Conservation (phyloP, 2,797 vertebrate species). For the Brachyrhaphis roseni region DNA sequence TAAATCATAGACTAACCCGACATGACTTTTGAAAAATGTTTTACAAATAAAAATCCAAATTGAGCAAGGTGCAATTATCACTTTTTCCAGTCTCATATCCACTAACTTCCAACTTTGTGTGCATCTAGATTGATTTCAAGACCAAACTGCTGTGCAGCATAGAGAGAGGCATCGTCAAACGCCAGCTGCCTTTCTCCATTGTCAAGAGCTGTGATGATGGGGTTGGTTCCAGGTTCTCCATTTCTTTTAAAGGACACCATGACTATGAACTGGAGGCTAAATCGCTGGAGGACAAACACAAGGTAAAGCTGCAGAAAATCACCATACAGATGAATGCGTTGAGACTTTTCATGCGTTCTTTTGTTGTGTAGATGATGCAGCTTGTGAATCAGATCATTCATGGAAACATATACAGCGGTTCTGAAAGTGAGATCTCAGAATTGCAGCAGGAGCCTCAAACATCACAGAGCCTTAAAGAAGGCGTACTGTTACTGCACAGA, state of each 20-base stretch:
- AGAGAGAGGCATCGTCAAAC: conserved; percentile 84
- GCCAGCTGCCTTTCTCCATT: conserved; percentile 79
- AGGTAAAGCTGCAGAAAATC: conserved; percentile 59
- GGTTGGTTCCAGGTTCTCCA: conserved; percentile 74
- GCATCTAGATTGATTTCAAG: conserved; percentile 82
- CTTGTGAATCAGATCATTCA: conserved; percentile 83
- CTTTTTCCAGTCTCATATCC: not conserved
- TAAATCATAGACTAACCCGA: not conserved
- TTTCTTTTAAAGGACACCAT: conserved; percentile 77
- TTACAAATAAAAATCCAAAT: not conserved
- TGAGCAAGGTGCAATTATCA: not conserved
- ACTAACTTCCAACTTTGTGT: conserved; percentile 4
- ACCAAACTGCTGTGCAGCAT: conserved; percentile 84
- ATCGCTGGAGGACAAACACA: conserved; percentile 80
- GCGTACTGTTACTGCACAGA: conserved; percentile 78
- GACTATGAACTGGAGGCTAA: conserved; percentile 83
- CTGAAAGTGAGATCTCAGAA: conserved; percentile 37
- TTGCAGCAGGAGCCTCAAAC: conserved; percentile 26
- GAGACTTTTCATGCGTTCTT: not conserved
- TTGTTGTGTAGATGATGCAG: conserved; percentile 75
- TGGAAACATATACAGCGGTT: conserved; percentile 72
- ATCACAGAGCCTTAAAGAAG: conserved; percentile 68
- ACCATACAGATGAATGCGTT: not conserved
- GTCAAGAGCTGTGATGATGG: conserved; percentile 82
- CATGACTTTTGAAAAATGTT: not conserved